Evolutionary conservation across 2,888 invertebrate species (phyloP).

Genomic region (Stegana nigrithorax): DNA sequence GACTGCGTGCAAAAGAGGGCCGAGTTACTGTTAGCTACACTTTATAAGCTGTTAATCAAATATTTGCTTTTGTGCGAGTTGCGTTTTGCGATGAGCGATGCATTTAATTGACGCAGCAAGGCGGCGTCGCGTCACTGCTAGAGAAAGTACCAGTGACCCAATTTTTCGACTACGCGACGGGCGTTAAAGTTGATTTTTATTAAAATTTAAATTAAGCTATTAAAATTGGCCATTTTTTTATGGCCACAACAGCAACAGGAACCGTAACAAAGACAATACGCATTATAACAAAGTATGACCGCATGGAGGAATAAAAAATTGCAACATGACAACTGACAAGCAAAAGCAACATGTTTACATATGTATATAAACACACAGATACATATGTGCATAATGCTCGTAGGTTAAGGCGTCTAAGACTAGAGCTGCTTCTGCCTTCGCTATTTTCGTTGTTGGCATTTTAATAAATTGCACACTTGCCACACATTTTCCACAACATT

Average conservation of each 20-base stretch:
- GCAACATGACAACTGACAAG: constrained; percentile 29
- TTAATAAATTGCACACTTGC: constrained; percentile 21
- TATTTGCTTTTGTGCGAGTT: constrained; percentile 38
- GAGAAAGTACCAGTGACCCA: constrained; percentile 53
- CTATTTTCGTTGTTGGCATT: too few species aligned
- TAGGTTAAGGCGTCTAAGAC: too few species aligned
- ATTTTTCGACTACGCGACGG: constrained; percentile 24
- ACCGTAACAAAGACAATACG: neutral
- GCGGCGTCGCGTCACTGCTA: constrained; percentile 27
- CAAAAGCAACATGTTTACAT: neutral
- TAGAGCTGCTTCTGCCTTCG: too few species aligned
- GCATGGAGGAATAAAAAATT: too few species aligned
- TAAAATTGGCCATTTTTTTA: constrained; percentile 19
- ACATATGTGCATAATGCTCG: too few species aligned
- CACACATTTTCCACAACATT: too few species aligned
- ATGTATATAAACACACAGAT: too few species aligned
- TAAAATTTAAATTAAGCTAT: constrained; percentile 23
- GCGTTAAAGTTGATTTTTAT: neutral
- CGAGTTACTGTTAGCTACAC: constrained; percentile 38
- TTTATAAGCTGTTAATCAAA: constrained; percentile 59
- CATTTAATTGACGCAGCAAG: too few species aligned
- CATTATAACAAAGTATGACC: too few species aligned
- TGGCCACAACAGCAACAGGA: neutral
- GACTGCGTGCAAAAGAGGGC: neutral
- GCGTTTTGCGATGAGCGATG: neutral